Percentiles rank a stretch among this genome's conserved stretches.
phyloP scores from a whole-genome alignment of 2,888 invertebrate species.

The Phengaris arion region DNA sequence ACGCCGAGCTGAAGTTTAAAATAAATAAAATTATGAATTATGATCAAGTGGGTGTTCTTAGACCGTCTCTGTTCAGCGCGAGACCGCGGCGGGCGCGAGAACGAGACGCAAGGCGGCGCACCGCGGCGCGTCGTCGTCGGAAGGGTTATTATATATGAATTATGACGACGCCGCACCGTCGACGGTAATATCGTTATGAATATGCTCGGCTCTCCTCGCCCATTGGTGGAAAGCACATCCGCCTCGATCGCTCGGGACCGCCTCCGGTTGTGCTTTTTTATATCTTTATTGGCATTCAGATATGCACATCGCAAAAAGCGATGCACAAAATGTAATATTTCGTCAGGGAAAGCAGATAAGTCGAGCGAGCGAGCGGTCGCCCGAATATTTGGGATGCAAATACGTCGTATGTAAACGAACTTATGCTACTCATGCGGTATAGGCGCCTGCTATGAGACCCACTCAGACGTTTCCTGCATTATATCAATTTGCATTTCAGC shows the following conservation, averaged over 20 bases:
- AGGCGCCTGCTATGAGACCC: slow-evolving; percentile 75
- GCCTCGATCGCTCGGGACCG: slow-evolving; percentile 74
- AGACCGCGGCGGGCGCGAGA: slow-evolving; percentile 53
- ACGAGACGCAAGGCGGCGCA: slow-evolving; percentile 64
- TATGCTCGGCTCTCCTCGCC: slow-evolving; percentile 73
- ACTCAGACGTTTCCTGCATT: slow-evolving; percentile 80
- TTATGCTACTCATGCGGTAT: slow-evolving; percentile 75
- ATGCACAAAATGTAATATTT: slow-evolving; percentile 79
- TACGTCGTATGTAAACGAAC: slow-evolving; percentile 79
- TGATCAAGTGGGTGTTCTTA: slow-evolving; percentile 62
- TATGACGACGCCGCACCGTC: slow-evolving; percentile 77
- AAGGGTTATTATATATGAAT: slow-evolving; percentile 81
- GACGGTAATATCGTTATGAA: slow-evolving; percentile 80
- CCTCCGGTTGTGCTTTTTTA: slow-evolving; percentile 74
- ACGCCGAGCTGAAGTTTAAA: slow-evolving; percentile 53
- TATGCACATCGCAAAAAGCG: slow-evolving; percentile 75
- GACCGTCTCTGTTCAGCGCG: slow-evolving; percentile 64
- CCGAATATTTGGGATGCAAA: slow-evolving; percentile 78
- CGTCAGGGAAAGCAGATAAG: slow-evolving; percentile 68
- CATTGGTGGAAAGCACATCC: slow-evolving; percentile 76
- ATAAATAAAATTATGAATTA: slow-evolving; percentile 77
- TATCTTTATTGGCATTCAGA: slow-evolving; percentile 78
- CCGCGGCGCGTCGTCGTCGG: slow-evolving; percentile 62
- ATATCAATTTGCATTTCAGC: slow-evolving; percentile 78
- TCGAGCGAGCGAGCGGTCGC: slow-evolving; percentile 66